These are phyloP conservation scores for Drosophila bocqueti DNA, from an alignment of 1,140 invertebrate species.

Conservation along the genomic window DNA sequence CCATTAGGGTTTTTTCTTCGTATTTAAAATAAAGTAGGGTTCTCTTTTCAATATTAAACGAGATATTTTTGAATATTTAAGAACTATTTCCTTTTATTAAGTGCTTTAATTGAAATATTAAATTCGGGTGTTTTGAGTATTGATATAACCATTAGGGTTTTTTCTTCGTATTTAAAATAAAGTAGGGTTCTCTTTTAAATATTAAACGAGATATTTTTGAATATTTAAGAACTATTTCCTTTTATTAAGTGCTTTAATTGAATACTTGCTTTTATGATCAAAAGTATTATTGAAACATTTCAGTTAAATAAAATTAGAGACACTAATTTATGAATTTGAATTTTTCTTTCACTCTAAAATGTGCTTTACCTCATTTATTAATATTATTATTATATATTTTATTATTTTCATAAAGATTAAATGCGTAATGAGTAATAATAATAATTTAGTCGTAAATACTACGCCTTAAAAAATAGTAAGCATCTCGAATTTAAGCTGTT, in stretches of 20 bases:
- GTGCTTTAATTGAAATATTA: background rate
- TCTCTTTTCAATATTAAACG: background rate
- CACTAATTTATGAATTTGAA: background rate
- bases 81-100: too few relatives aligned
- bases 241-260: too few relatives aligned
- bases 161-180: background rate
- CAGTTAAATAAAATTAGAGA: background rate
- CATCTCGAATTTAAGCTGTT: background rate
- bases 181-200: background rate
- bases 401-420: background rate
- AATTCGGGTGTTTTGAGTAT: background rate
- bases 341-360: too few relatives aligned
- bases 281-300: background rate
- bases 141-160: too few relatives aligned
- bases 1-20: too few relatives aligned
- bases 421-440: background rate
- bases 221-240: too few relatives aligned
- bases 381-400: too few relatives aligned
- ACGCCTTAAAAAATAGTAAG: background rate
- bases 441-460: background rate
- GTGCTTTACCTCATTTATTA: too few relatives aligned
- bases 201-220: too few relatives aligned
- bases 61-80: too few relatives aligned
- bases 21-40: background rate
- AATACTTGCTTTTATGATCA: too few relatives aligned